Evolutionary conservation across 2,797 vertebrate genomes (phyloP).

Genomic region (Parauchenoglanis punctatus): DNA sequence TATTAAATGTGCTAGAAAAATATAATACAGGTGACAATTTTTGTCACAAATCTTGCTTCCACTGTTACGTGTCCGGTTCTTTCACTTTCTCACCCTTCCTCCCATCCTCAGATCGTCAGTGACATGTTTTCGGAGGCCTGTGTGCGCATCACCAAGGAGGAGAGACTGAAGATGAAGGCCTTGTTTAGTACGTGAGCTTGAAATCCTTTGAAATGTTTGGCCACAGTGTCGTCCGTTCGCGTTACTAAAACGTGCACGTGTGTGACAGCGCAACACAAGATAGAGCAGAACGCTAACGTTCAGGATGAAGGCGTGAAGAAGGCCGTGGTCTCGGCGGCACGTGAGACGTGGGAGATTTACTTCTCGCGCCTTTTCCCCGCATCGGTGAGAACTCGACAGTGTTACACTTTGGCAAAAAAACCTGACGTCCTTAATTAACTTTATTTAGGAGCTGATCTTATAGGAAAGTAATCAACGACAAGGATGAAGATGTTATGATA

Average conservation of each 20-base stretch:
- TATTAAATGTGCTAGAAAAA: not conserved
- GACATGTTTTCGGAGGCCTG: slow-evolving; percentile 91
- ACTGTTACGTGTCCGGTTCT: too few species aligned
- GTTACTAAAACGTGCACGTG: not conserved
- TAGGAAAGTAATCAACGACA: not conserved
- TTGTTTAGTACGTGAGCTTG: slow-evolving; percentile 84
- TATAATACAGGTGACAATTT: not conserved
- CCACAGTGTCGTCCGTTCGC: not conserved
- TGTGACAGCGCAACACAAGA: slow-evolving; percentile 80
- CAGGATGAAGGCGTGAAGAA: slow-evolving; percentile 88
- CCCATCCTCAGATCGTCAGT: slow-evolving; percentile 81
- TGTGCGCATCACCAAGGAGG: slow-evolving; percentile 88
- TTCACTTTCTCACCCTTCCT: not conserved
- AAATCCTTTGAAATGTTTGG: slow-evolving; percentile 14
- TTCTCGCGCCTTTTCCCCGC: slow-evolving; percentile 96
- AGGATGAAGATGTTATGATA: not conserved
- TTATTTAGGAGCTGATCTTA: not conserved
- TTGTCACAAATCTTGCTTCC: not conserved
- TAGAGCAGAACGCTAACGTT: slow-evolving; percentile 83
- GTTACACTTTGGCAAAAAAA: not conserved
- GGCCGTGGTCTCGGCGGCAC: slow-evolving; percentile 79
- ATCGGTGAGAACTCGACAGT: slow-evolving; percentile 77
- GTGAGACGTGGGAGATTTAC: slow-evolving; percentile 90
- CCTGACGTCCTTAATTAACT: not conserved
- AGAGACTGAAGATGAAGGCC: slow-evolving; percentile 89